Conservation (phyloP, 2,797 vertebrate genomes). For the Esox masquinongy region DNA sequence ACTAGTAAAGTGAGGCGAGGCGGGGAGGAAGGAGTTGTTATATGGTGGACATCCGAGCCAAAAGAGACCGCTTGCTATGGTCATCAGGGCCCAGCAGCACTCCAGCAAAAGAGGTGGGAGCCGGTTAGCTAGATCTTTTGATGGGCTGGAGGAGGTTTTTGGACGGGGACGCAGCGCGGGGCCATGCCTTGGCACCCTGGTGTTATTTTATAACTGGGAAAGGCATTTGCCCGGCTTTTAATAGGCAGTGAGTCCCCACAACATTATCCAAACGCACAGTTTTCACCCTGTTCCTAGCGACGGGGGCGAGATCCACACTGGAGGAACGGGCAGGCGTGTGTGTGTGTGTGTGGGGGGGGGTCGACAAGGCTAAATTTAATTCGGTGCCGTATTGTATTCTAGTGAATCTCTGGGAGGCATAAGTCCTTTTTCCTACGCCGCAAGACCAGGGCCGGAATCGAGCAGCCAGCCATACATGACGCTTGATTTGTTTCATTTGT, state of each 20-base stretch:
- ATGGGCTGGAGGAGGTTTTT: slow-evolving; percentile 64
- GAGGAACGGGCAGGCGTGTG: background rate
- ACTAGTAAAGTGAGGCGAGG: slow-evolving; percentile 39
- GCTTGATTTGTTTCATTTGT: background rate
- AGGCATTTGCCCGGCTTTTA: slow-evolving; percentile 70
- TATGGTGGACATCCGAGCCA: slow-evolving; percentile 64
- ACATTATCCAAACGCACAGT: slow-evolving; percentile 49
- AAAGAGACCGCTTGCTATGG: slow-evolving; percentile 50
- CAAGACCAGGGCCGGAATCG: background rate
- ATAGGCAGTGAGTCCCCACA: slow-evolving; percentile 59
- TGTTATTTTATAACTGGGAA: slow-evolving; percentile 67
- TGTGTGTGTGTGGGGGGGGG: too few species aligned
- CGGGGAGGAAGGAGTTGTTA: slow-evolving; percentile 55
- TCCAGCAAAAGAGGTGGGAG: background rate
- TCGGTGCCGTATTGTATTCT: background rate
- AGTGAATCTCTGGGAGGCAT: slow-evolving; percentile 1
- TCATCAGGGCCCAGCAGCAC: background rate
- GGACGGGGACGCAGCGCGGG: slow-evolving; percentile 48
- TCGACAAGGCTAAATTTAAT: slow-evolving; percentile 10
- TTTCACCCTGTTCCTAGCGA: slow-evolving; percentile 49
- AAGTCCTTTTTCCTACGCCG: background rate
- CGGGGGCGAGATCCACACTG: background rate
- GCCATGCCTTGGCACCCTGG: slow-evolving; percentile 56
- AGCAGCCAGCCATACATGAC: background rate
- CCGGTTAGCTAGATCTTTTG: slow-evolving; percentile 45